Base-by-base conservation (phyloP, 2,797 vertebrate species). In the Melanitta fusca region DNA sequence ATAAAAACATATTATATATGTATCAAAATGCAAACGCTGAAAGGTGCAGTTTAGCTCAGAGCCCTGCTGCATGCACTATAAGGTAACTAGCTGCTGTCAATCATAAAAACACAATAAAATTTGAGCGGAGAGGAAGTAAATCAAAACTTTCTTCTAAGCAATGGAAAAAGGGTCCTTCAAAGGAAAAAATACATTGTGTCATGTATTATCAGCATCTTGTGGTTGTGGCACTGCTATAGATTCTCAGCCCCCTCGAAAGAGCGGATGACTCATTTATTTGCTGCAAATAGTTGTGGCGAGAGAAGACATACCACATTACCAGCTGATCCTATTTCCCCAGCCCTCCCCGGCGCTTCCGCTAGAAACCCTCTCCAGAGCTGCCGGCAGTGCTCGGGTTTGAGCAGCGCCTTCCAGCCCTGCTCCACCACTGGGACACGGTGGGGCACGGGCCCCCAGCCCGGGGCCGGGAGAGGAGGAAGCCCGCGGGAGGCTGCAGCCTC, bases 251-350 rank as follows among this genome's bases (percentile, higher is more conserved):
- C 82, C 92, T 96, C 91, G 27, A 83, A 95, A 94, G 72, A 92
- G 91, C 32, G 47, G 90, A 97, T 94, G 90, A 98, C 88, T 98
- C 97, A 97, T 93, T 86, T 94, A 95, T 97, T 97, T 96, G 97
- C 95, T 94, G 86, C 96, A 95, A 97, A 98, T 94, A 97, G 94
- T 94, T 97, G 97, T 78, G 96, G 93, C 57, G 58, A 96, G 74
- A 96, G 98, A 95, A 97, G 98, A 98, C 96, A 97, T 98, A 99
- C 98, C 98, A 98, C 98, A 98, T 98, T 97, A 99, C 98, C 98
- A 99, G 98, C 98, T 98, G 98, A 98, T 98, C 98, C 98, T 96
- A 98, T 98, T 98, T 98, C 98, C 98, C 98, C 98, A 97, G 98
- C 96, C 83, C 75, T 95, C 96, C 97, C 95, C 74, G 68, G 87